Conservation (phyloP, 2,888 invertebrate genomes). For the Temnothorax unifasciatus region DNA sequence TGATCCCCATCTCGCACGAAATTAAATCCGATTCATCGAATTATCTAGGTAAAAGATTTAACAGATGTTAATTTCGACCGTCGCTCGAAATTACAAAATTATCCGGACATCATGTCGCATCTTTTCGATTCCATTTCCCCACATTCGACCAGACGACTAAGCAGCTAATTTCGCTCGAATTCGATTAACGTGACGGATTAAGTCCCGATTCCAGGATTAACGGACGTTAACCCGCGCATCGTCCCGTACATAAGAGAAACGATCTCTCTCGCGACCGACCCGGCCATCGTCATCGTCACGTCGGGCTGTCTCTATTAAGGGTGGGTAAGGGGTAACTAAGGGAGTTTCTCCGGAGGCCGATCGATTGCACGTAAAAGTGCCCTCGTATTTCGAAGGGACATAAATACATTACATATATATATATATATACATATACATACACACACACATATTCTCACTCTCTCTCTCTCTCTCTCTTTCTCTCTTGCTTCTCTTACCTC, state of each 20-base stretch:
- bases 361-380: constrained; percentile 53
- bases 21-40: not conserved
- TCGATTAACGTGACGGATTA: constrained; percentile 28
- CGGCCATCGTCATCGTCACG: constrained; percentile 26
- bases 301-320: constrained; percentile 34
- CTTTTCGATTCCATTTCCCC: constrained; percentile 16
- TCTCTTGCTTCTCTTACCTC: constrained; percentile 66
- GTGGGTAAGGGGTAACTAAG: constrained; percentile 31
- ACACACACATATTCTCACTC: no score
- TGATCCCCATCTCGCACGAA: not conserved
- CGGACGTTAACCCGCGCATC: constrained; percentile 35
- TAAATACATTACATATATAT: not conserved
- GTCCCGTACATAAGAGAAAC: not conserved
- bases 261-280: constrained; percentile 17
- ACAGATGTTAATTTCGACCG: constrained; percentile 23
- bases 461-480: no score
- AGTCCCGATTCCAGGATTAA: not conserved
- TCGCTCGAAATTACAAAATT: constrained; percentile 29
- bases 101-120: constrained; percentile 1
- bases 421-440: not conserved
- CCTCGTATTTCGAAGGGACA: constrained; percentile 18
- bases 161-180: constrained; percentile 18
- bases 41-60: constrained; percentile 11
- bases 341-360: constrained; percentile 38
- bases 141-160: constrained; percentile 4